Evolutionary conservation across 2,888 invertebrate species (phyloP).

Genomic region (Scaptomyza tumidula): DNA sequence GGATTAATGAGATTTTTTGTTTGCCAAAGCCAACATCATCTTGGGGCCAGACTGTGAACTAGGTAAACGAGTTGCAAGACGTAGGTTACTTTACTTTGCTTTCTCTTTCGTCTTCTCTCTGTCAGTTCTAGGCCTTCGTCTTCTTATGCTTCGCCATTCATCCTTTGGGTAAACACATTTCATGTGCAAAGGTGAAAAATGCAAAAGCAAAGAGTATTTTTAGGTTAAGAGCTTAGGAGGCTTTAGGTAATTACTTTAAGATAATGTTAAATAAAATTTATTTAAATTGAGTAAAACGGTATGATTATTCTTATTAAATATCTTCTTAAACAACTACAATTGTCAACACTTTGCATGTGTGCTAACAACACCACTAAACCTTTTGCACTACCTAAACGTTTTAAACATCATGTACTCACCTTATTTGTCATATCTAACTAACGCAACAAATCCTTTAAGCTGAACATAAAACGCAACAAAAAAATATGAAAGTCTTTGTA

Average conservation of each 20-base stretch:
- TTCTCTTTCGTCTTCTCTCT: neutral
- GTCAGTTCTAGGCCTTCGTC: neutral
- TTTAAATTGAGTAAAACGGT: conserved; percentile 1
- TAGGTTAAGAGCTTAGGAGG: conserved; percentile 38
- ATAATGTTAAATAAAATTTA: neutral
- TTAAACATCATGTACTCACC: conserved; percentile 20
- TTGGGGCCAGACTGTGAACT: conserved; percentile 36
- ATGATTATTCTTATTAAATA: neutral
- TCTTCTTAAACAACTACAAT: neutral
- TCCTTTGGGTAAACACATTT: conserved; percentile 61
- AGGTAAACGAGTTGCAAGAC: conserved; percentile 19
- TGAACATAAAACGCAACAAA: conserved; percentile 12
- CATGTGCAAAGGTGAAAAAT: conserved; percentile 60
- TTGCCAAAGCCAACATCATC: conserved; percentile 73
- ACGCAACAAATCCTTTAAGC: conserved; percentile 30
- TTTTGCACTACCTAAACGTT: conserved; percentile 7
- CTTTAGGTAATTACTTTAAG: conserved; percentile 22
- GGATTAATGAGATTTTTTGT: conserved; percentile 80
- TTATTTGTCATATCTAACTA: conserved; percentile 28
- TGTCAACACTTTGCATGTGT: conserved; percentile 5
- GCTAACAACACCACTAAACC: neutral
- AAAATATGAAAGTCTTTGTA: conserved; percentile 8
- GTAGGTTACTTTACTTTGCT: conserved; percentile 49
- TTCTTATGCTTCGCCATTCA: neutral
- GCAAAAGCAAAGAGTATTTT: conserved; percentile 46